Evolutionary conservation across 2,797 vertebrate species (phyloP).

Genomic region (Phrynocephalus forsythii): DNA sequence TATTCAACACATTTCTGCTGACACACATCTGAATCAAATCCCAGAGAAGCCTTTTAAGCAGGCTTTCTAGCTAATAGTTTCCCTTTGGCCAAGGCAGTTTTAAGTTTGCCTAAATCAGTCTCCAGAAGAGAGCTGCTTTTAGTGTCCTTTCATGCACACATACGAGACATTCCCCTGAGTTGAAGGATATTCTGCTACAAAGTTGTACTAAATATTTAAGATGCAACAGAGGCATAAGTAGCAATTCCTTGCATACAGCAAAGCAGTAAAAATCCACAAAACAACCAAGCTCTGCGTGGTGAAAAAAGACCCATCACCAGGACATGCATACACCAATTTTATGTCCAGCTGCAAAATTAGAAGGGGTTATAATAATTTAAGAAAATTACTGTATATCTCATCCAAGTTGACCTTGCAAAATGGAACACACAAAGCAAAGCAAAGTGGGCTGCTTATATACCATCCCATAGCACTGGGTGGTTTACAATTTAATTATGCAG

Average conservation of each 20-base stretch:
- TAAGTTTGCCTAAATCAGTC: constrained; percentile 20
- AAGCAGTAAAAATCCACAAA: background rate
- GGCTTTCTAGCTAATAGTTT: constrained; percentile 19
- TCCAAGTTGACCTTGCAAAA: too few species aligned
- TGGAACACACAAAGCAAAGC: too few species aligned
- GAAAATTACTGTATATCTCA: too few species aligned
- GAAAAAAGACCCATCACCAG: too few species aligned
- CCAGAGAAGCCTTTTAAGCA: constrained; percentile 28
- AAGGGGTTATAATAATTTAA: too few species aligned
- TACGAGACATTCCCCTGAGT: constrained; percentile 27
- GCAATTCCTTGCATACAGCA: constrained; percentile 22
- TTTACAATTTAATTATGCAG: too few species aligned
- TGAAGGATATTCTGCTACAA: constrained; percentile 17
- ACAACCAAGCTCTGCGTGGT: background rate
- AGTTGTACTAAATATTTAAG: constrained; percentile 36
- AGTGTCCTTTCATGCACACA: constrained; percentile 13
- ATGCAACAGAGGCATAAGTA: constrained; percentile 45
- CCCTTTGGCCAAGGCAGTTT: constrained; percentile 33
- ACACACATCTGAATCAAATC: constrained; percentile 33
- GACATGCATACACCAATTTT: too few species aligned
- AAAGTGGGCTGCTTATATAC: too few species aligned
- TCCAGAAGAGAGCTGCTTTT: constrained; percentile 33
- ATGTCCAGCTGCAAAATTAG: too few species aligned
- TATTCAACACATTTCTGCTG: constrained; percentile 24
- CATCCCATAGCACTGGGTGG: too few species aligned